Base-by-base conservation (phyloP, 23 tunicate species). In the Styela plicata region DNA sequence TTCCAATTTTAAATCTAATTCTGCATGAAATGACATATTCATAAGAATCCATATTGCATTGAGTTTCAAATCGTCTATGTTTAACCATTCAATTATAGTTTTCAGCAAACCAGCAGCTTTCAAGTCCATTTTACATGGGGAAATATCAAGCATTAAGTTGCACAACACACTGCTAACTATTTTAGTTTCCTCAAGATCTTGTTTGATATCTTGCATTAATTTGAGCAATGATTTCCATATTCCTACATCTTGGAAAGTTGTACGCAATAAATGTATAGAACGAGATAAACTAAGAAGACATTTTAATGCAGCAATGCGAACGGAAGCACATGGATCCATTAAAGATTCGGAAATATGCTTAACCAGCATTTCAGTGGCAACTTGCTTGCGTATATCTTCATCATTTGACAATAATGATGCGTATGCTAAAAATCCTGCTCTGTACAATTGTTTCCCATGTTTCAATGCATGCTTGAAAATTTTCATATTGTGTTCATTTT, bases 351-450 rank as follows among this genome's bases (percentile, higher is more conserved):
- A 63, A 30, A 88, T 30, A 30, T 73, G 84, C 7, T 80, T 82
- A 1, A 93, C 89, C 20, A 93, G 83, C 3, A 80, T 17, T 22
- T 88, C 93, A 20, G 91, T 74, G 33, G 77, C 83, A 2, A 93
- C 84, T 23, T 70, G 62, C 37, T 88, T 79, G 20, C 98, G 83
- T 64, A 93, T 84, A 63, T 88, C 93, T 85, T 93, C 98, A 36
- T 93, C 98, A 76, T 93, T 88, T 21, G 98, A 88, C 10, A 93
- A 76, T 24, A 93, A 68, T 21, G 98, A 84, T 22, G 98, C 89
- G 31, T 88, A 88, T 1, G 98, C 98, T 17, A 88, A 82, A 74
- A 93, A 88, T 3, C 81, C 93, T 10, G 98, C 87, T 63, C 83
- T 86, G 19, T 26, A 29, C 63, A 91, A 44, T 5, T 82, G 86